Base-by-base conservation (phyloP, 2,888 invertebrate species). In the Atethmia centrago region DNA sequence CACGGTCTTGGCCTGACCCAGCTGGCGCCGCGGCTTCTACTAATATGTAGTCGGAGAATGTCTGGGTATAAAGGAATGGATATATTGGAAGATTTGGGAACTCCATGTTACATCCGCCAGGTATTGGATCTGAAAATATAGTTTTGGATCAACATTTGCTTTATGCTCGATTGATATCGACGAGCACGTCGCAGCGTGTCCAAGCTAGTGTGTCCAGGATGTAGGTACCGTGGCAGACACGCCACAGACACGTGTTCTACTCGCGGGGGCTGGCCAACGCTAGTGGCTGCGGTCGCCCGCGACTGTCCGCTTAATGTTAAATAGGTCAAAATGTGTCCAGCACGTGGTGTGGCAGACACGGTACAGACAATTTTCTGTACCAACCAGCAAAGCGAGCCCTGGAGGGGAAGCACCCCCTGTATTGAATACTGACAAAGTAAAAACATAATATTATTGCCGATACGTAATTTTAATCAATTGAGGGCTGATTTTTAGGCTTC, bases 91-190 rank as follows among this genome's bases (percentile, higher is more conserved):
- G 89, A 56, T 25, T 0, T 47, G 97, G 92, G 83, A 97, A 97
- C 87, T 97, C 97, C 96, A 97, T 96, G 88, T 98, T 98, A 90
- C 98, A 98, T 28, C 98, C 98, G 55, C 98, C 98, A 28, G 98
- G 98, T 82, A 98, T 94, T 0, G 98, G 98, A 90, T 97, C 98
- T 98, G 92, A 77, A 95, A 92, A 66, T 65, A 86, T 70, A 77
- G 3, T 83, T 83, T 40, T 73, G 40, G 31, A 47, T 68, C 53
- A 74, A 47, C 0, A 21, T 0, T 12, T 14, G 16, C 42, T 36
- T 28, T 0, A 31, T 25, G 28, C n/a, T 28, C 3, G n/a, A 36
- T 28, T 70, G 14, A n/a, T 49, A 69, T 42, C n/a, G 12, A 65
- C 12, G 12, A 64, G 19, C 12, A 31, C 31, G 28, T 40, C 25